Evolutionary conservation across 2,113 vertebrate genomes (phyloP).

Genomic region (Lota lota): DNA sequence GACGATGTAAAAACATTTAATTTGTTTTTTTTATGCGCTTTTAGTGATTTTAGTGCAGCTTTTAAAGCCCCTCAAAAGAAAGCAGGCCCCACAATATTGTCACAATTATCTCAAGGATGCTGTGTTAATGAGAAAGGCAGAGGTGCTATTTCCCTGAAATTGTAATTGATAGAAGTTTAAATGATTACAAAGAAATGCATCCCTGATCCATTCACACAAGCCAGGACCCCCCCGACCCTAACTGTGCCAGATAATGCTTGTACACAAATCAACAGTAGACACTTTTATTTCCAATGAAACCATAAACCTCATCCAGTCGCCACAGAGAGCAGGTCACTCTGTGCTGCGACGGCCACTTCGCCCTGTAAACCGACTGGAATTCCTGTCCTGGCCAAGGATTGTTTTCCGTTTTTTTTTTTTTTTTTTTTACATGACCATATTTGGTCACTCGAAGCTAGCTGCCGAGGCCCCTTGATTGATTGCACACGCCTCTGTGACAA

Average conservation of each 20-base stretch:
- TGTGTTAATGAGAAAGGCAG: no score
- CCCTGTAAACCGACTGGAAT: constrained; percentile 52
- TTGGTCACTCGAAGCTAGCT: constrained; percentile 80
- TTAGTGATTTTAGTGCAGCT: no score
- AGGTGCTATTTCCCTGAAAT: no score
- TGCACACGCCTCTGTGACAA: constrained; percentile 55
- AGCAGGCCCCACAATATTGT: no score
- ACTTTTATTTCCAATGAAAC: constrained; percentile 5
- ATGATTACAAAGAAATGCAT: no score
- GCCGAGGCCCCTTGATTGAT: constrained; percentile 55
- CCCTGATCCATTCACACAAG: no score
- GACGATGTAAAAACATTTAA: no score
- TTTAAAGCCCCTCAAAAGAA: no score
- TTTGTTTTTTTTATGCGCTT: no score
- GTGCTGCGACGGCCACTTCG: constrained; percentile 8
- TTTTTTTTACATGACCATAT: constrained; percentile 77
- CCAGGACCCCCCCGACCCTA: background rate
- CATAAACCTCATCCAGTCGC: constrained; percentile 17
- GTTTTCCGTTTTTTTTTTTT: constrained; percentile 71
- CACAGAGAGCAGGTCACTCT: constrained; percentile 35
- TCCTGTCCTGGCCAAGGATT: constrained; percentile 46
- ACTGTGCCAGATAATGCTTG: background rate
- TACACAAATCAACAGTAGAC: constrained; percentile 4
- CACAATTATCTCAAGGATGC: no score
- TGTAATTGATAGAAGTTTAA: no score